These are phyloP conservation scores for Coluber constrictor DNA, from an alignment of 2,797 vertebrate genomes.

Conservation along the genomic window DNA sequence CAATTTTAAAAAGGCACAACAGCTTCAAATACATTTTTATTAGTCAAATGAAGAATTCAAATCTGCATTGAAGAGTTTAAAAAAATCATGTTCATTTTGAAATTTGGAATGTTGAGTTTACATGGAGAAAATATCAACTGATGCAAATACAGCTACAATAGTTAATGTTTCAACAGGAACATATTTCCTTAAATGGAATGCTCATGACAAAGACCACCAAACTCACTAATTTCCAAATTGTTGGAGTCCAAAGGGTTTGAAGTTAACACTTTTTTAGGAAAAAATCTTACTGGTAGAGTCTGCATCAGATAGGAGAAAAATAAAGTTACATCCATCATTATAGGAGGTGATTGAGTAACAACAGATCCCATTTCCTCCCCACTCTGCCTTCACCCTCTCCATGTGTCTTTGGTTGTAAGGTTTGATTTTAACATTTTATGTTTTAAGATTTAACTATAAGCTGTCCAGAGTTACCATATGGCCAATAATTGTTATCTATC, in stretches of 20 bases:
- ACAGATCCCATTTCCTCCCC: too few relatives aligned
- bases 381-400: too few relatives aligned
- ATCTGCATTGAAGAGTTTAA: not conserved
- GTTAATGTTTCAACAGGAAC: not conserved
- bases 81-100: not conserved
- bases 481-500: too few relatives aligned
- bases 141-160: not conserved
- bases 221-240: not conserved
- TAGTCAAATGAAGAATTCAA: not conserved
- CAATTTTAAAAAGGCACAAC: not conserved
- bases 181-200: not conserved
- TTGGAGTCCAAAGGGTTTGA: not conserved
- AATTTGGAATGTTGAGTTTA: not conserved
- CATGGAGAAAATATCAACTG: not conserved
- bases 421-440: too few relatives aligned
- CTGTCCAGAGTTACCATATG: too few relatives aligned
- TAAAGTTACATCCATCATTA: not conserved
- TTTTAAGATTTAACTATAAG: too few relatives aligned
- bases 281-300: conserved; percentile 1
- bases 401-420: too few relatives aligned
- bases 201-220: not conserved
- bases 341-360: too few relatives aligned
- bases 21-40: not conserved
- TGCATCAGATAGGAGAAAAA: not conserved
- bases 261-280: not conserved